Percentiles rank a stretch among this genome's conserved stretches.
Conservation (phyloP, 2,888 invertebrate species). For the Tyria jacobaeae region DNA sequence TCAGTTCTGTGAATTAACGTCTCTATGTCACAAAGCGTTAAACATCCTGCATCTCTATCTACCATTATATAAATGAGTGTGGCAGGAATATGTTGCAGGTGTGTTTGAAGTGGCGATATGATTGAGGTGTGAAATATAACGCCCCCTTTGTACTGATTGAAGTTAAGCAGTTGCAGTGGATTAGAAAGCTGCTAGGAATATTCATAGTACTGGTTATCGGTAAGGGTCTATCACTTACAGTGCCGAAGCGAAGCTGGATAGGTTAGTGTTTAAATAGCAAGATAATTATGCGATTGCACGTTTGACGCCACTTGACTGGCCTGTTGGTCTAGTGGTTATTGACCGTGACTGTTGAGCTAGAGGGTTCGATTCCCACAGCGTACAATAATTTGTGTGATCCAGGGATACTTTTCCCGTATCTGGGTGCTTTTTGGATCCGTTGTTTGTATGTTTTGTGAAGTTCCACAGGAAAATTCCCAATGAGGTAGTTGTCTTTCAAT, state of each 20-base stretch:
- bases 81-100: slow-evolving; percentile 58
- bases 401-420: no score
- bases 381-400: no score
- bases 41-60: slow-evolving; percentile 48
- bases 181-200: slow-evolving; percentile 33
- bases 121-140: slow-evolving; percentile 74
- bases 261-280: background rate
- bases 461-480: no score
- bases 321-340: no score
- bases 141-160: slow-evolving; percentile 55
- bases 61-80: slow-evolving; percentile 41
- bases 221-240: background rate
- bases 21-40: slow-evolving; percentile 48
- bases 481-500: no score
- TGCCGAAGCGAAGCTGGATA: background rate
- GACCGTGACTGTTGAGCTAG: no score
- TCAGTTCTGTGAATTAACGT: slow-evolving; percentile 72
- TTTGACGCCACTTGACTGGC: no score
- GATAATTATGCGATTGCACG: no score
- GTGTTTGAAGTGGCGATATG: slow-evolving; percentile 60
- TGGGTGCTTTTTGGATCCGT: no score
- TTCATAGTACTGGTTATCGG: slow-evolving; percentile 4
- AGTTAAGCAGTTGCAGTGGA: slow-evolving; percentile 26
- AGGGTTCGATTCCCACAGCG: no score
- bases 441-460: no score